These are phyloP conservation scores for Eira barbara DNA, from an alignment of 2,113 vertebrate species.

Conservation along the genomic window DNA sequence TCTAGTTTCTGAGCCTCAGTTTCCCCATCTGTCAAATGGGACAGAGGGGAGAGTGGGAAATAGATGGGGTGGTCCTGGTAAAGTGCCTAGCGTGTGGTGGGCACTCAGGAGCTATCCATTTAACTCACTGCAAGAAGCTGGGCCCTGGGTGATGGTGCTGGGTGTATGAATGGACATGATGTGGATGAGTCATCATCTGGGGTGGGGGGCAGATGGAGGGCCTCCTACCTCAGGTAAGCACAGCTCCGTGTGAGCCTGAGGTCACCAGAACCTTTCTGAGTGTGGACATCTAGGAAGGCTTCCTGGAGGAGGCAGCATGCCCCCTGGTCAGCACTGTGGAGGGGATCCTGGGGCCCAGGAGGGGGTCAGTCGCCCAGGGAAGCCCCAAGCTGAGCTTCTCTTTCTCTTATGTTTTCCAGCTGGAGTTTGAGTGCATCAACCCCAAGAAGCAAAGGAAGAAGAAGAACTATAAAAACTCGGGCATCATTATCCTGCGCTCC, in stretches of 20 bases:
- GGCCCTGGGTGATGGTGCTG: neutral
- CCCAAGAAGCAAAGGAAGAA: slow-evolving; percentile 99
- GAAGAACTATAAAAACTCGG: slow-evolving; percentile 97
- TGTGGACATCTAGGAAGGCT: neutral
- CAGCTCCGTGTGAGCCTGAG: neutral
- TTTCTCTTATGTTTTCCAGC: slow-evolving; percentile 79
- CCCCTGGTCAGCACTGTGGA: neutral
- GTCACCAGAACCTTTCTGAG: neutral
- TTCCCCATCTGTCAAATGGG: neutral
- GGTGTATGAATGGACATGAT: neutral
- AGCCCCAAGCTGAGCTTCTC: neutral
- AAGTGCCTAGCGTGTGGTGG: neutral
- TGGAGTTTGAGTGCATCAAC: slow-evolving; percentile 98
- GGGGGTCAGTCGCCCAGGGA: neutral
- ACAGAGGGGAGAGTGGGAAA: neutral
- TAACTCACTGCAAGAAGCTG: neutral
- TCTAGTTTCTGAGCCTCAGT: neutral
- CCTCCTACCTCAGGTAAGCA: neutral
- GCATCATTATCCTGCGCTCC: slow-evolving; percentile 92
- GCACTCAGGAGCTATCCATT: neutral
- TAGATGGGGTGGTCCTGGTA: neutral
- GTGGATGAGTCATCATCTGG: neutral
- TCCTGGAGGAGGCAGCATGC: neutral
- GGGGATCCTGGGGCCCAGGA: neutral
- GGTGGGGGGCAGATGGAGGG: neutral